Evolutionary conservation across 2,888 invertebrate species (phyloP).

Genomic region (Girardia tigrina): DNA sequence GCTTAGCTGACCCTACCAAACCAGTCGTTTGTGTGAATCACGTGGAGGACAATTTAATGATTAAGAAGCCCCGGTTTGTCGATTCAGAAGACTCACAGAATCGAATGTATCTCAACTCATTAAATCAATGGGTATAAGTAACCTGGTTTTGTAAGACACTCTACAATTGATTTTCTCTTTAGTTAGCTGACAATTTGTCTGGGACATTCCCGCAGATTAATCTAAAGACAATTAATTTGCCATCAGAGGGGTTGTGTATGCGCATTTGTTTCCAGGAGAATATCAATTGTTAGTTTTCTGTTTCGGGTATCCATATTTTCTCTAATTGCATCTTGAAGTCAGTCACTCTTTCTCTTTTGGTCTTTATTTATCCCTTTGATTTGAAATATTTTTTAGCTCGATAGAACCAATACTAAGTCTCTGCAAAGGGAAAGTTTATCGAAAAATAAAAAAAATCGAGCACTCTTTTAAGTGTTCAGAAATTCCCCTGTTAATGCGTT

Average conservation of each 20-base stretch:
- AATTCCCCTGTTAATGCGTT: too few species aligned
- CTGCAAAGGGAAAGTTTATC: too few species aligned
- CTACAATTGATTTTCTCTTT: not conserved
- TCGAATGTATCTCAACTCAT: constrained; percentile 43
- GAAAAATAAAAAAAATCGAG: too few species aligned
- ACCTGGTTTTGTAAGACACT: not conserved
- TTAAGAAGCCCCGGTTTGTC: constrained; percentile 40
- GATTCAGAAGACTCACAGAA: constrained; percentile 27
- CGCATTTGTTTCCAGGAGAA: not conserved
- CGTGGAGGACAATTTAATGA: constrained; percentile 51
- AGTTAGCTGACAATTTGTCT: not conserved
- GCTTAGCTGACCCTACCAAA: not conserved
- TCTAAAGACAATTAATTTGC: not conserved
- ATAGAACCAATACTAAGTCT: too few species aligned
- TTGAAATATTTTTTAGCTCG: too few species aligned
- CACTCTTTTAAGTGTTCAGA: too few species aligned
- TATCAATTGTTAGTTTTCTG: constrained; percentile 30
- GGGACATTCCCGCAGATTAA: not conserved
- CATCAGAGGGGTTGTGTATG: not conserved
- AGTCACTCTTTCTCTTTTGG: too few species aligned
- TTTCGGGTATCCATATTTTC: too few species aligned
- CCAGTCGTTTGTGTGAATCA: not conserved
- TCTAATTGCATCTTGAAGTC: too few species aligned
- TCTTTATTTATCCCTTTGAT: too few species aligned
- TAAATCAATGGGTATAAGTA: constrained; percentile 46